phyloP scores from a whole-genome alignment of 2,888 invertebrate genomes.

The Drosophila mulleri region DNA sequence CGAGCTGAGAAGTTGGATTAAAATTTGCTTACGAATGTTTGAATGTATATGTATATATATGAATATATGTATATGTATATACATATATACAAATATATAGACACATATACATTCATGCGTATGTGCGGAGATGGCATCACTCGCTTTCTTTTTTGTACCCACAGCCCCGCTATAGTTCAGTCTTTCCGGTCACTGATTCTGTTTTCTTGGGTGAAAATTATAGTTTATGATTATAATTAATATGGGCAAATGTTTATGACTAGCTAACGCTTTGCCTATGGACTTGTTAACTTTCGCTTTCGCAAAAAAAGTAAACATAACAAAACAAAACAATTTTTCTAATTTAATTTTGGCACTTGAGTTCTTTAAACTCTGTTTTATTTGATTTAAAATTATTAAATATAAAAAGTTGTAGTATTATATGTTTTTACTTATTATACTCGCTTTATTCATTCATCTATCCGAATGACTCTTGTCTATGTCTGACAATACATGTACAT shows the following conservation, averaged over 20 bases:
- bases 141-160: slow-evolving; percentile 57
- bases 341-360: slow-evolving; percentile 17
- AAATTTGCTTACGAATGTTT: neutral
- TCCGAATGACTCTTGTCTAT: neutral
- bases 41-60: neutral
- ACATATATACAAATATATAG: neutral
- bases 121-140: slow-evolving; percentile 11
- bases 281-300: slow-evolving; percentile 65
- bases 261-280: slow-evolving; percentile 32
- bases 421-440: neutral
- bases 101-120: neutral
- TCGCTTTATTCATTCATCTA: neutral
- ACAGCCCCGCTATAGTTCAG: slow-evolving; percentile 34
- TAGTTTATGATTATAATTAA: slow-evolving; percentile 74
- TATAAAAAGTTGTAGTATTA: no score
- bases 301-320: slow-evolving; percentile 7
- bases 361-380: neutral
- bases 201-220: slow-evolving; percentile 73
- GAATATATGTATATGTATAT: neutral
- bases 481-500: neutral
- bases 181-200: slow-evolving; percentile 72
- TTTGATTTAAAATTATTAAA: neutral
- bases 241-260: slow-evolving; percentile 62
- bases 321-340: slow-evolving; percentile 9
- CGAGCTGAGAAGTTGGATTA: slow-evolving; percentile 24